These are phyloP conservation scores for Drosophila birchii DNA, from an alignment of 2,888 invertebrate genomes.

Conservation along the genomic window DNA sequence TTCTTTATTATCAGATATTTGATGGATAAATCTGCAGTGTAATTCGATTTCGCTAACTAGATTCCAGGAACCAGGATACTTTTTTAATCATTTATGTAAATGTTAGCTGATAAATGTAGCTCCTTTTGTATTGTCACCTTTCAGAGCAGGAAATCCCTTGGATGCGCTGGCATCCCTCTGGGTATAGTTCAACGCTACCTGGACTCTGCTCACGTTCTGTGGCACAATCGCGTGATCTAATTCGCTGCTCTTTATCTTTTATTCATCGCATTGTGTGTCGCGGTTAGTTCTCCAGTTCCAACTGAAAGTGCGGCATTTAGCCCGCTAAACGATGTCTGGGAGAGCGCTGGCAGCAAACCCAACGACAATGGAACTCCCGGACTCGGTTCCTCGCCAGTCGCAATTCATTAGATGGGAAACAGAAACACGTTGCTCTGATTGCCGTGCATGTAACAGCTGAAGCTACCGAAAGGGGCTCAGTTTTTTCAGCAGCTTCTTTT, in stretches of 20 bases:
- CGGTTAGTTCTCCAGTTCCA: conserved; percentile 26
- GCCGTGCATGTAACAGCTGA: conserved; percentile 50
- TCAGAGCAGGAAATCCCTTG: conserved; percentile 16
- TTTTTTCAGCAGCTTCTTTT: conserved; percentile 46
- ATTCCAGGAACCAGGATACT: neutral
- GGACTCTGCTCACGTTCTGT: conserved; percentile 8
- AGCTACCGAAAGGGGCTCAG: conserved; percentile 51
- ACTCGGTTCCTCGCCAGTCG: conserved; percentile 33
- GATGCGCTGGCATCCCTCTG: conserved; percentile 8
- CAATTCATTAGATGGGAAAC: conserved; percentile 57
- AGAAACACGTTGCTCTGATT: conserved; percentile 65
- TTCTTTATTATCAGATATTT: neutral
- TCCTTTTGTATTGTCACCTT: conserved; percentile 25
- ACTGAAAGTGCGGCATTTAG: conserved; percentile 39
- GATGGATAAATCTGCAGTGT: neutral
- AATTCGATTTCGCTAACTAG: neutral
- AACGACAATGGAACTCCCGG: conserved; percentile 21
- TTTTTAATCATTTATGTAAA: conserved; percentile 19
- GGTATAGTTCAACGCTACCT: conserved; percentile 2
- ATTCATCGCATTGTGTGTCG: conserved; percentile 32
- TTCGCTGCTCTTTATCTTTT: conserved; percentile 40
- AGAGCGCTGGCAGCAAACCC: neutral
- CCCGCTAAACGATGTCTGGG: conserved; percentile 34
- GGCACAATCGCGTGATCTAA: conserved; percentile 58
- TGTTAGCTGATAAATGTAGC: neutral